Conservation (phyloP, 1,140 invertebrate genomes). For the Teleogryllus occipitalis region DNA sequence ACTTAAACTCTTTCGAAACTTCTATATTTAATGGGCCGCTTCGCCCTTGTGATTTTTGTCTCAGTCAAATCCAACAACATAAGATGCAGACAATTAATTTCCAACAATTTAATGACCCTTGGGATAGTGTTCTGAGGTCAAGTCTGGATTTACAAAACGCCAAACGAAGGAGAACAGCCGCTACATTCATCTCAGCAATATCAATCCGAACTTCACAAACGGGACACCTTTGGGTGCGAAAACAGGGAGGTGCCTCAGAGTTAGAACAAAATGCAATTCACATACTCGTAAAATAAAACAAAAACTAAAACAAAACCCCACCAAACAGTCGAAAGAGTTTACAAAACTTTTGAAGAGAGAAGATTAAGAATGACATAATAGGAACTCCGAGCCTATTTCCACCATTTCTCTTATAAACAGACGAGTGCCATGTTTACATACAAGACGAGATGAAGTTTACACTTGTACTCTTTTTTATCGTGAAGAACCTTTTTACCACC, state of each 20-base stretch:
- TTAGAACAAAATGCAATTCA: background rate
- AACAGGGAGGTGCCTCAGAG: background rate
- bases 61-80: background rate
- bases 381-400: background rate
- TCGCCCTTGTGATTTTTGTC: background rate
- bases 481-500: conserved; percentile 4
- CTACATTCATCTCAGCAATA: background rate
- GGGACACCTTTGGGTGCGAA: background rate
- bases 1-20: too few relatives aligned
- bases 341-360: background rate
- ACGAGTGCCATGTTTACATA: background rate
- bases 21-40: too few relatives aligned
- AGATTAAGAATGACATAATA: conserved; percentile 6
- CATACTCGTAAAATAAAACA: background rate
- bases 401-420: background rate
- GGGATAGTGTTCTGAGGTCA: background rate
- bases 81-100: background rate
- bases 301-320: background rate
- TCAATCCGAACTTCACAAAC: background rate
- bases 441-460: conserved; percentile 1
- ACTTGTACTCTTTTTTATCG: conserved; percentile 1
- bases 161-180: background rate
- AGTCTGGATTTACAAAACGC: background rate
- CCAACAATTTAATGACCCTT: background rate
- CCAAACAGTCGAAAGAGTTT: background rate